These are phyloP conservation scores for Pinctada fucata DNA, from an alignment of 2,888 invertebrate genomes.

Conservation along the genomic window DNA sequence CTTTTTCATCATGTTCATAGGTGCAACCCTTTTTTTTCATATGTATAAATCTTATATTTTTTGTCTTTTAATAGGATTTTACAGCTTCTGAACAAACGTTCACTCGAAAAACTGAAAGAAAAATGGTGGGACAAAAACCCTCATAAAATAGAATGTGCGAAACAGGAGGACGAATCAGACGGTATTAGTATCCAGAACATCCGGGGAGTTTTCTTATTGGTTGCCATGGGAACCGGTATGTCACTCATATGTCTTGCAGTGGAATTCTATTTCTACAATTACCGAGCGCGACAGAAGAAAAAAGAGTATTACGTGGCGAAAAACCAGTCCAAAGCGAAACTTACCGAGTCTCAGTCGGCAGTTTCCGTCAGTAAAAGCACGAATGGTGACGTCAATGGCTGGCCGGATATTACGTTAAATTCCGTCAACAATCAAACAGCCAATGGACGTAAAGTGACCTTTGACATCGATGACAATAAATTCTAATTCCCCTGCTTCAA, in stretches of 20 bases:
- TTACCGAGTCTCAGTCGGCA: background rate
- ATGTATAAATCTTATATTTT: background rate
- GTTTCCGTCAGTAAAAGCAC: background rate
- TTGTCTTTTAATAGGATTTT: slow-evolving; percentile 84
- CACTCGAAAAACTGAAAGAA: slow-evolving; percentile 94
- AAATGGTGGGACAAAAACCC: slow-evolving; percentile 95
- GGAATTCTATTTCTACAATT: slow-evolving; percentile 83
- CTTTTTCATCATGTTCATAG: no score
- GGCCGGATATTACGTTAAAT: slow-evolving; percentile 15
- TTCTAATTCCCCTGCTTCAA: background rate
- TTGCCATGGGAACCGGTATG: slow-evolving; percentile 94
- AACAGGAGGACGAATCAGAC: slow-evolving; percentile 94
- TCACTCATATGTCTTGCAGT: slow-evolving; percentile 93
- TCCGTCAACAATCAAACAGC: background rate
- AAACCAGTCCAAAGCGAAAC: slow-evolving; percentile 22
- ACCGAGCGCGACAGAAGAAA: slow-evolving; percentile 43
- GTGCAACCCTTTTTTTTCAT: no score
- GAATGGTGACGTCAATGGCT: slow-evolving; percentile 1
- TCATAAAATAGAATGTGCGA: slow-evolving; percentile 83
- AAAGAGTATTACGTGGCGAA: slow-evolving; percentile 45
- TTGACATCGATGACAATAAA: background rate
- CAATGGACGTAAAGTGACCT: slow-evolving; percentile 10
- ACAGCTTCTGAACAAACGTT: slow-evolving; percentile 93
- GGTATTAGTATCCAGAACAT: slow-evolving; percentile 99
- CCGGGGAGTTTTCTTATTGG: slow-evolving; percentile 97